phyloP scores from a whole-genome alignment of 2,797 vertebrate genomes.

The Onychomys torridus region DNA sequence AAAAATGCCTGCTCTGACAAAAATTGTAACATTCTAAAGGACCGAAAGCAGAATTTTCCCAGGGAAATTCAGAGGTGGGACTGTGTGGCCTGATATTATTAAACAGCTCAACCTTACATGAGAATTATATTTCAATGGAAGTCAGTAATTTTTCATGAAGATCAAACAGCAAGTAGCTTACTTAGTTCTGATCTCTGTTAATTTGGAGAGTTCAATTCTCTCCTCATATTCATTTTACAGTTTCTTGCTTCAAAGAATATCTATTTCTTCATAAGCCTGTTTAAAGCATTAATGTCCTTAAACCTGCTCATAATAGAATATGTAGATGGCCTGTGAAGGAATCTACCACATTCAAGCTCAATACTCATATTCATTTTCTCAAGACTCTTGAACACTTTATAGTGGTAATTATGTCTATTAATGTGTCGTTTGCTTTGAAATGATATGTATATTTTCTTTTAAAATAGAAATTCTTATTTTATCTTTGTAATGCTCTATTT shows the following conservation, averaged over 20 bases:
- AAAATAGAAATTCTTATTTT: slow-evolving; percentile 87
- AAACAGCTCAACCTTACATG: not conserved
- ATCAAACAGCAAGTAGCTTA: slow-evolving; percentile 60
- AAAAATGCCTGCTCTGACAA: not conserved
- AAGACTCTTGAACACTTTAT: slow-evolving; percentile 89
- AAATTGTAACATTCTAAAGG: not conserved
- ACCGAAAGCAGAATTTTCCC: not conserved
- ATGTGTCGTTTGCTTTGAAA: slow-evolving; percentile 89
- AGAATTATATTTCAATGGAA: slow-evolving; percentile 50
- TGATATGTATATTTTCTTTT: slow-evolving; percentile 83
- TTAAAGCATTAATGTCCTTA: slow-evolving; percentile 88
- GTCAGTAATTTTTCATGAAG: slow-evolving; percentile 57
- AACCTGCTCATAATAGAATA: slow-evolving; percentile 87
- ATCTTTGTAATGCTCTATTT: slow-evolving; percentile 90
- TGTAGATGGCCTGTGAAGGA: slow-evolving; percentile 87
- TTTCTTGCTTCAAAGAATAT: slow-evolving; percentile 81
- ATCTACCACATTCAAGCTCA: slow-evolving; percentile 88
- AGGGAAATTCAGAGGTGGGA: not conserved
- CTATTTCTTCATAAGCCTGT: slow-evolving; percentile 82
- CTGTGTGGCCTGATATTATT: not conserved
- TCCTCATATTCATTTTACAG: slow-evolving; percentile 77
- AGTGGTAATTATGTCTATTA: slow-evolving; percentile 92
- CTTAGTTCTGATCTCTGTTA: slow-evolving; percentile 72
- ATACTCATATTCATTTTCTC: slow-evolving; percentile 89
- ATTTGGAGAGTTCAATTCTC: slow-evolving; percentile 73